Evolutionary conservation across 2,113 vertebrate species (phyloP).

Genomic region (Thunnus maccoyii): DNA sequence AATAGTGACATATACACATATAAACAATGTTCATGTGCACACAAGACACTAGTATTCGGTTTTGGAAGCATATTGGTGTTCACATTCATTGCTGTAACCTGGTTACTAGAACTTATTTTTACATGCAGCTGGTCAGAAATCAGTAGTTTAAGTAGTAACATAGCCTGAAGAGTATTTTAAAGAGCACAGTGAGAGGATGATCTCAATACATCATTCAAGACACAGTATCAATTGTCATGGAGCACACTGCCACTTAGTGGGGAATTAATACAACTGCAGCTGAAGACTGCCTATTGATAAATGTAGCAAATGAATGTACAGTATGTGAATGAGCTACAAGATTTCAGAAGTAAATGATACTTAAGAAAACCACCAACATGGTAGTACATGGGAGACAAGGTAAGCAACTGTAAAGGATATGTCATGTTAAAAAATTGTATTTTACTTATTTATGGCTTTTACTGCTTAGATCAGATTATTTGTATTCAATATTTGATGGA

Average conservation of each 20-base stretch:
- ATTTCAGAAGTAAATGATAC: background rate
- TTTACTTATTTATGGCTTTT: constrained; percentile 34
- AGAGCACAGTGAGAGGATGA: background rate
- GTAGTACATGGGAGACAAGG: background rate
- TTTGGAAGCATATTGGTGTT: too few species aligned
- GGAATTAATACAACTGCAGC: constrained; percentile 32
- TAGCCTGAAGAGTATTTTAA: too few species aligned
- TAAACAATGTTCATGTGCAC: too few species aligned
- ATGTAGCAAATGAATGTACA: background rate
- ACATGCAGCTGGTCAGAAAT: too few species aligned
- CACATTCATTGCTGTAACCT: too few species aligned
- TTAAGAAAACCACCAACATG: background rate
- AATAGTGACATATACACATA: too few species aligned
- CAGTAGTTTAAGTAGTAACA: too few species aligned
- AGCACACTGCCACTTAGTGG: constrained; percentile 69
- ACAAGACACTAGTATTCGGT: too few species aligned
- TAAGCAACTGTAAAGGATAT: background rate
- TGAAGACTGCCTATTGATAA: background rate
- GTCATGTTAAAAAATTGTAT: background rate
- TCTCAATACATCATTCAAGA: background rate
- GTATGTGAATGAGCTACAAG: background rate
- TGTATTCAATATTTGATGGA: constrained; percentile 50
- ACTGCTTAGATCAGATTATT: constrained; percentile 19
- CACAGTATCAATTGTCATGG: constrained; percentile 13
- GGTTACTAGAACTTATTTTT: too few species aligned